Conservation (phyloP, 2,888 invertebrate species). For the Melipona bicolor region DNA sequence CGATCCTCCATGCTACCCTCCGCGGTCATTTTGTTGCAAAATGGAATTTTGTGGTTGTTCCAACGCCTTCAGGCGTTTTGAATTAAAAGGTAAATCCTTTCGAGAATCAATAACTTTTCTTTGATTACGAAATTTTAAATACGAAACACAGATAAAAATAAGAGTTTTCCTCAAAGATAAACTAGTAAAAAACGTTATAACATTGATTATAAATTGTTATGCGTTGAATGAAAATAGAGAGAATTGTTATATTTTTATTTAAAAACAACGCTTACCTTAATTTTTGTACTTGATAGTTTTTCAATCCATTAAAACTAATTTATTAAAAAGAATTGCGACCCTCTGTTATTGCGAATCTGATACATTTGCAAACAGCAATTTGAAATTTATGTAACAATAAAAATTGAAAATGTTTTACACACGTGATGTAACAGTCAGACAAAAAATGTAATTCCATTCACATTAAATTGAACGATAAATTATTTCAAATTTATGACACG, state of each 20-base stretch:
- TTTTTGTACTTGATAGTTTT: constrained; percentile 15
- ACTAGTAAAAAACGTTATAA: background rate
- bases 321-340: background rate
- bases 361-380: constrained; percentile 4
- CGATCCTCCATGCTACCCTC: constrained; percentile 69
- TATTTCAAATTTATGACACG: background rate
- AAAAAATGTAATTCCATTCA: constrained; percentile 17
- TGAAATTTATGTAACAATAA: background rate
- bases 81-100: constrained; percentile 14
- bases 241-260: no score
- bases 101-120: constrained; percentile 6
- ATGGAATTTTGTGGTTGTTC: constrained; percentile 65
- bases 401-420: background rate
- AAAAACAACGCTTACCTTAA: constrained; percentile 27
- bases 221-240: no score
- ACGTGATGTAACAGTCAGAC: constrained; percentile 5
- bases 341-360: background rate
- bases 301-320: constrained; percentile 41
- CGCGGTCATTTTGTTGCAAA: constrained; percentile 74
- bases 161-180: background rate
- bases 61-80: constrained; percentile 44
- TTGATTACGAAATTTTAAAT: background rate
- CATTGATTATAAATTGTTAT: no score
- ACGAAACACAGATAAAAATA: background rate
- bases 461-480: constrained; percentile 6